Evolutionary conservation across 2,888 invertebrate species (phyloP), one percentile per base, ranked within the genome.

Genomic region (Cheilosia urbana): DNA sequence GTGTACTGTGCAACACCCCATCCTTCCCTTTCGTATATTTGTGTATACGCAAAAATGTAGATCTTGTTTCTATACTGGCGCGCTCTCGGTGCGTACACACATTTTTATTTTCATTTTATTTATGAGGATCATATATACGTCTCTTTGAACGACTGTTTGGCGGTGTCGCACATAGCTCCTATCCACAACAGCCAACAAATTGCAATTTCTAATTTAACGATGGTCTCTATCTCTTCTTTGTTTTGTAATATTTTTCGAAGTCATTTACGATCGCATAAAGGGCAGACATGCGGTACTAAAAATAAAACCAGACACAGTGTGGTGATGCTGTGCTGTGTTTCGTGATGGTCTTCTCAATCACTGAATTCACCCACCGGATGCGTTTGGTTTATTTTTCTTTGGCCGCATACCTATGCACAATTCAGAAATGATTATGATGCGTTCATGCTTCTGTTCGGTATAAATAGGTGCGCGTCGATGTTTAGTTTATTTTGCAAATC

Each of bases 341-440:
- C 34, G 34, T 17, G 40, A 27, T 57, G 51, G 37, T 58, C 30
- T 45, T 17, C 60, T 51, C 15, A 5, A 19, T 9, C 63, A 19
- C 58, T 73, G 72, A 83, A 69, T 68, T 73, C 62, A 79, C 69
- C 79, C 68, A 73, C 84, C 84, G 84, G 84, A 84, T 84, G 80
- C 84, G 69, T 80, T 84, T 65, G 69, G 80, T 76, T 69, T 80
- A 75, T 71, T 80, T 84, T 80, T 57, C 69, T 84, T 79, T 75
- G 66, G 45, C 53, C 63, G 34, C 47, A 27, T 9, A n/a, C n/a
- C n/a, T n/a, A 45, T 73, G 79, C 79, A 80, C 75, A 80, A 60
- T 83, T 47, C 9, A 19, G 19, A 47, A 47, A 3, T 47, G 47
- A 17, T 19, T 17, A 17, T 17, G 24, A 75, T 79, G 78, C 73